phyloP scores from a whole-genome alignment of 2,888 invertebrate species.

The Cheilosia urbana region DNA sequence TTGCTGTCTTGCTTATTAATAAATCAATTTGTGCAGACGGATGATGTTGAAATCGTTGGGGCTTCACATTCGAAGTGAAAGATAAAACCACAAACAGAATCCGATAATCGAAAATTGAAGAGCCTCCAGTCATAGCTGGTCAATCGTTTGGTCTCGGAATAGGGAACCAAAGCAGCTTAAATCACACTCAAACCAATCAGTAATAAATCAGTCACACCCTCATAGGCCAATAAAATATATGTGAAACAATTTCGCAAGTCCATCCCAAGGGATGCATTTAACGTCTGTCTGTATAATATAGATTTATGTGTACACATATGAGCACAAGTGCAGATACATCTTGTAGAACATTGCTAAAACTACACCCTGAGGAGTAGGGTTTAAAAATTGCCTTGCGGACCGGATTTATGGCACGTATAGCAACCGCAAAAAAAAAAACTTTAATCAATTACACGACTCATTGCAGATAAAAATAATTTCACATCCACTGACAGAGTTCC shows the following conservation, averaged over 20 bases:
- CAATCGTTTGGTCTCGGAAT: constrained; percentile 42
- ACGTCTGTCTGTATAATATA: neutral
- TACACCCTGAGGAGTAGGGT: constrained; percentile 18
- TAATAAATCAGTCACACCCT: constrained; percentile 65
- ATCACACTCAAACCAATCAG: constrained; percentile 70
- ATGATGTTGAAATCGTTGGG: neutral
- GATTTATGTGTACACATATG: neutral
- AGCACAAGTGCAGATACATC: neutral
- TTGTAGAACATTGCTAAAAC: neutral
- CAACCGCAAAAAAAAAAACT: neutral
- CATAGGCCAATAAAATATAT: constrained; percentile 57
- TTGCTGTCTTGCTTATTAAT: neutral
- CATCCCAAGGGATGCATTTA: constrained; percentile 63
- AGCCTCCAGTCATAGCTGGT: constrained; percentile 4
- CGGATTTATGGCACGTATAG: neutral
- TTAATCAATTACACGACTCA: neutral
- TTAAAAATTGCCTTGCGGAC: neutral
- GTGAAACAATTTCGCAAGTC: constrained; percentile 56
- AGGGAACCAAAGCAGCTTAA: constrained; percentile 46
- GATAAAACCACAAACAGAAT: neutral
- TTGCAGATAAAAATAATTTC: too few species aligned
- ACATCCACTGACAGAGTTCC: too few species aligned
- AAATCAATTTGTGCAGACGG: neutral
- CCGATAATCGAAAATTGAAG: constrained; percentile 18
- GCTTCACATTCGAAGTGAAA: neutral